Evolutionary conservation across 2,113 vertebrate genomes (phyloP).

Genomic region (Scophthalmus maximus): DNA sequence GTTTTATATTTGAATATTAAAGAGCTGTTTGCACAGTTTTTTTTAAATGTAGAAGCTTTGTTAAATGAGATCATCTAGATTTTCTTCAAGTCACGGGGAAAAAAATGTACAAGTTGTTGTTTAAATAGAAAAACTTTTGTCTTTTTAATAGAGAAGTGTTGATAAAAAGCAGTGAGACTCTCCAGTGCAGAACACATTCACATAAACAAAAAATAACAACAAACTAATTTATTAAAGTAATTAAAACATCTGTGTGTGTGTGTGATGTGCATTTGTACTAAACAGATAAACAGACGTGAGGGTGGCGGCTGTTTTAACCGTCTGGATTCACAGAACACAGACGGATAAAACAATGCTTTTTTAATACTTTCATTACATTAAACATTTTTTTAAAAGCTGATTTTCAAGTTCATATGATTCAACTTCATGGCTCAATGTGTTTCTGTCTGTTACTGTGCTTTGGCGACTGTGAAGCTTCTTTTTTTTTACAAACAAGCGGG

Average conservation of each 20-base stretch:
- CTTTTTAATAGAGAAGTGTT: slow-evolving; percentile 51
- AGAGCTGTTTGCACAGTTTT: background rate
- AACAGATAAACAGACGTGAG: slow-evolving; percentile 10
- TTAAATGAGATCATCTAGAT: background rate
- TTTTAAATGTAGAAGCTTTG: background rate
- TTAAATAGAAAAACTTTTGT: slow-evolving; percentile 59
- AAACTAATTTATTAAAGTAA: slow-evolving; percentile 42
- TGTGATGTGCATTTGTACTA: slow-evolving; percentile 40
- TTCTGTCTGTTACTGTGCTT: background rate
- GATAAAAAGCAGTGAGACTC: slow-evolving; percentile 65
- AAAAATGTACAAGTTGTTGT: background rate
- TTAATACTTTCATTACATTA: slow-evolving; percentile 9
- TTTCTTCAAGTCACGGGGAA: background rate
- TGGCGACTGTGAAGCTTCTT: too few relatives aligned
- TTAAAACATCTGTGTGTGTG: slow-evolving; percentile 30
- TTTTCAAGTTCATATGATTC: slow-evolving; percentile 43
- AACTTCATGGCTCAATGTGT: slow-evolving; percentile 12
- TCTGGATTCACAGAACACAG: slow-evolving; percentile 38
- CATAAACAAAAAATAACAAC: slow-evolving; percentile 35
- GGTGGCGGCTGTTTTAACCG: slow-evolving; percentile 3
- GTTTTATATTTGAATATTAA: background rate
- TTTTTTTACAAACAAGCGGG: background rate
- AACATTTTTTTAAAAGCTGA: background rate
- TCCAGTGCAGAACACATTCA: slow-evolving; percentile 69
- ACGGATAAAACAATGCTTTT: background rate